Conservation (phyloP, 2,113 vertebrate species). For the Daboia siamensis region DNA sequence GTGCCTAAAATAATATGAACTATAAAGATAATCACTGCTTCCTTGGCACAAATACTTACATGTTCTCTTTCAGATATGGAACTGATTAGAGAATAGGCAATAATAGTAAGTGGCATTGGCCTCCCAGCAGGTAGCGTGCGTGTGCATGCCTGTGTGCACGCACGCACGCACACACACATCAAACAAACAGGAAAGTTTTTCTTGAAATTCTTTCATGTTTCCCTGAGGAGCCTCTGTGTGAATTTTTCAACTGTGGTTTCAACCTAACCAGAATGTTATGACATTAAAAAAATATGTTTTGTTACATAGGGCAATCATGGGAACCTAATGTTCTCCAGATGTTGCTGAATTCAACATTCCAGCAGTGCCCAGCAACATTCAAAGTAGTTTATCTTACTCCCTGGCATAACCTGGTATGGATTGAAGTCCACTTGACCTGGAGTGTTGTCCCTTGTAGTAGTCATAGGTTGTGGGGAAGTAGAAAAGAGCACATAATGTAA, state of each 20-base stretch:
- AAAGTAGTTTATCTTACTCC: neutral
- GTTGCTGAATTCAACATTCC: neutral
- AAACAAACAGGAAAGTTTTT: neutral
- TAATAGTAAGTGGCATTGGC: neutral
- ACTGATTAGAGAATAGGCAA: neutral
- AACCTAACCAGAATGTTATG: neutral
- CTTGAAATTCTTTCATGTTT: neutral
- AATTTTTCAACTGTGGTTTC: neutral
- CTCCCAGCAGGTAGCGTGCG: neutral
- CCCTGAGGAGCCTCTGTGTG: neutral
- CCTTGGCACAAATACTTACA: neutral
- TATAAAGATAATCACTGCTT: neutral
- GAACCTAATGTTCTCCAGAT: neutral
- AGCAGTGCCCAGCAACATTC: neutral
- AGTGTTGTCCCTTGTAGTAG: neutral
- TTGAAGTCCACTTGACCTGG: neutral
- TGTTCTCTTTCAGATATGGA: neutral
- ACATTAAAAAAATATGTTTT: neutral
- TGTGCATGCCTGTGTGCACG: rapidly evolving
- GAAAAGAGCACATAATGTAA: neutral
- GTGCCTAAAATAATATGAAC: neutral
- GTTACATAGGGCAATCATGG: neutral
- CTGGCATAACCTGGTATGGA: neutral
- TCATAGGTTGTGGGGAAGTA: neutral
- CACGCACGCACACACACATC: rapidly evolving